Conservation (phyloP, 2,797 vertebrate species). For the Pempheris klunzingeri region DNA sequence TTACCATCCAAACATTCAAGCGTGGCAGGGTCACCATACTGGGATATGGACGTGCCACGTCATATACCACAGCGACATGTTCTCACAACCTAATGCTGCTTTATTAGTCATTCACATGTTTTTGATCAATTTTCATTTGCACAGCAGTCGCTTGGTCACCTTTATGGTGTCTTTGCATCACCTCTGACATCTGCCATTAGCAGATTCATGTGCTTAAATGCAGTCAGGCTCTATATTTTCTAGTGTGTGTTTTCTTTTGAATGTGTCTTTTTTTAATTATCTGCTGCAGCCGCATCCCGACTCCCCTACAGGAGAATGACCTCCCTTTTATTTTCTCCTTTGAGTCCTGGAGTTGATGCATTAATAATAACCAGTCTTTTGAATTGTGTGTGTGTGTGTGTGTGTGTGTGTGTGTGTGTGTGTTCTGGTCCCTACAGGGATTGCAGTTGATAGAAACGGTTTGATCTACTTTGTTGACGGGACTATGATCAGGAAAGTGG, state of each 20-base stretch:
- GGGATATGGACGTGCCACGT: background rate
- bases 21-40: background rate
- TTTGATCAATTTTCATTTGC: background rate
- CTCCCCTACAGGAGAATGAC: background rate
- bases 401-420: conserved; percentile 1
- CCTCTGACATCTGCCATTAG: background rate
- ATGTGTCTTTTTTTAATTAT: background rate
- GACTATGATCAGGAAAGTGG: conserved; percentile 98
- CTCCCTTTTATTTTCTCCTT: background rate
- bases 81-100: background rate
- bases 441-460: conserved; percentile 96
- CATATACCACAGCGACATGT: background rate
- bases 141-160: background rate
- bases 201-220: background rate
- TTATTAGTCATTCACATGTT: background rate
- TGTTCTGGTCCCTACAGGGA: conserved; percentile 79
- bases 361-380: background rate
- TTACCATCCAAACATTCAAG: background rate
- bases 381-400: conserved; percentile 27
- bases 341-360: background rate
- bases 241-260: background rate
- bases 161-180: background rate
- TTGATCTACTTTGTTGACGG: conserved; percentile 98
- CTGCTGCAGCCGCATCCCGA: background rate
- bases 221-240: background rate